phyloP scores from a whole-genome alignment of 1,140 invertebrate species.

The Asbolus verrucosus region DNA sequence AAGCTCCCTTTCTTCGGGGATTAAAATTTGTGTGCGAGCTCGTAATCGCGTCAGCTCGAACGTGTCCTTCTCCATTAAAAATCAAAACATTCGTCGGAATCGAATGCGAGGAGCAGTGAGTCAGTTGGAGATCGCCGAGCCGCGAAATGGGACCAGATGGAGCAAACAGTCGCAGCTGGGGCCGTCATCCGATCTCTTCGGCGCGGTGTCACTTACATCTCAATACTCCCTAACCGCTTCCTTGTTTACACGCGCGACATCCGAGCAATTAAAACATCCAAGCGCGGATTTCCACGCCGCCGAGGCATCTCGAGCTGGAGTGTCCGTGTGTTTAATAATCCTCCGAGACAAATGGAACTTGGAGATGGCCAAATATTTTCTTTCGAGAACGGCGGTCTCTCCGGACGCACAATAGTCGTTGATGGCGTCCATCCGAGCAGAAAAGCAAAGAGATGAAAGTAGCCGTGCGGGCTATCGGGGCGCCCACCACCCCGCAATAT shows the following conservation, averaged over 20 bases:
- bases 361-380: slow-evolving; percentile 49
- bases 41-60: slow-evolving; percentile 48
- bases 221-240: slow-evolving; percentile 53
- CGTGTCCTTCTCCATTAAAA: slow-evolving; percentile 49
- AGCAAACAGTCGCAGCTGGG: slow-evolving; percentile 62
- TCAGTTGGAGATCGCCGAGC: slow-evolving; percentile 50
- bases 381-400: slow-evolving; percentile 26
- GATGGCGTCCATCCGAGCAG: slow-evolving; percentile 50
- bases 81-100: slow-evolving; percentile 45
- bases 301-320: slow-evolving; percentile 3
- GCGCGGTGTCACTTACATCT: slow-evolving; percentile 58
- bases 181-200: slow-evolving; percentile 42
- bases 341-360: slow-evolving; percentile 42
- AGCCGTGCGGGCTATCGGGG: slow-evolving; percentile 39
- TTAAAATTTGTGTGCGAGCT: slow-evolving; percentile 50
- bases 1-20: slow-evolving; percentile 48
- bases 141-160: slow-evolving; percentile 61
- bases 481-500: slow-evolving; percentile 46
- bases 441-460: slow-evolving; percentile 55
- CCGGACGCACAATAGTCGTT: slow-evolving; percentile 45
- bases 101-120: slow-evolving; percentile 19
- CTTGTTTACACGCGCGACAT: slow-evolving; percentile 56
- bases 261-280: slow-evolving; percentile 54
- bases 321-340: slow-evolving; percentile 41
- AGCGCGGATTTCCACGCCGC: slow-evolving; percentile 7